A percentile compares a stretch with the other conserved stretches of the same genome.
Conservation (phyloP, 2,888 invertebrate genomes). For the Caradrina kadenii region DNA sequence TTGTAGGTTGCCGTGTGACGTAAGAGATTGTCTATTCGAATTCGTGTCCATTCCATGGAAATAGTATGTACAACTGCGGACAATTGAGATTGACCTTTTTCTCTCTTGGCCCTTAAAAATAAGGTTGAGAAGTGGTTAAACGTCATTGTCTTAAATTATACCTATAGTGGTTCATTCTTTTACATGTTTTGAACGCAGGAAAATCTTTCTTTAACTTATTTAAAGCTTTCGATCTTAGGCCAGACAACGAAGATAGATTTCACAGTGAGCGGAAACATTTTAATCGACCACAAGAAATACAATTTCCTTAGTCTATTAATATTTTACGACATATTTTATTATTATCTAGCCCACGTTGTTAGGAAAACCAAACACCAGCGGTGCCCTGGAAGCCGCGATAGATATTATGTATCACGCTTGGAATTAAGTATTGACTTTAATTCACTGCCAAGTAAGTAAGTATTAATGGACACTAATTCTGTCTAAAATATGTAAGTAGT, state of each 20-base stretch:
- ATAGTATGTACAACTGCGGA: too few relatives aligned
- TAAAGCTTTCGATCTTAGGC: background rate
- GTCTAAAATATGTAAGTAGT: slow-evolving; percentile 14
- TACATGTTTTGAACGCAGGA: too few relatives aligned
- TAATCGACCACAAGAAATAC: slow-evolving; percentile 16
- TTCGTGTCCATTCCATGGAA: too few relatives aligned
- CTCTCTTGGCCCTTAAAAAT: too few relatives aligned
- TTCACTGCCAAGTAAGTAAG: slow-evolving; percentile 37
- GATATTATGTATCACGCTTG: slow-evolving; percentile 13
- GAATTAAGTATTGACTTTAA: slow-evolving; percentile 24
- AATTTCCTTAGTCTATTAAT: slow-evolving; percentile 24
- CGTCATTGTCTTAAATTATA: too few relatives aligned
- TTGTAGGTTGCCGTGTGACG: too few relatives aligned
- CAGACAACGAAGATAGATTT: background rate
- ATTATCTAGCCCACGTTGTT: slow-evolving; percentile 13
- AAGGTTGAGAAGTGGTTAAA: too few relatives aligned
- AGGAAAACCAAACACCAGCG: slow-evolving; percentile 22
- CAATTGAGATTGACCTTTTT: too few relatives aligned
- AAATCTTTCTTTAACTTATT: too few relatives aligned
- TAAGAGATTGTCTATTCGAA: too few relatives aligned
- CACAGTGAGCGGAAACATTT: slow-evolving; percentile 9
- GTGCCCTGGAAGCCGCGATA: slow-evolving; percentile 23
- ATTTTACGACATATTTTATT: slow-evolving; percentile 16
- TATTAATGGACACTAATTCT: slow-evolving; percentile 19
- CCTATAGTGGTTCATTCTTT: too few relatives aligned